Base-by-base conservation (phyloP, 2,797 vertebrate genomes). In the Peromyscus aztecus region DNA sequence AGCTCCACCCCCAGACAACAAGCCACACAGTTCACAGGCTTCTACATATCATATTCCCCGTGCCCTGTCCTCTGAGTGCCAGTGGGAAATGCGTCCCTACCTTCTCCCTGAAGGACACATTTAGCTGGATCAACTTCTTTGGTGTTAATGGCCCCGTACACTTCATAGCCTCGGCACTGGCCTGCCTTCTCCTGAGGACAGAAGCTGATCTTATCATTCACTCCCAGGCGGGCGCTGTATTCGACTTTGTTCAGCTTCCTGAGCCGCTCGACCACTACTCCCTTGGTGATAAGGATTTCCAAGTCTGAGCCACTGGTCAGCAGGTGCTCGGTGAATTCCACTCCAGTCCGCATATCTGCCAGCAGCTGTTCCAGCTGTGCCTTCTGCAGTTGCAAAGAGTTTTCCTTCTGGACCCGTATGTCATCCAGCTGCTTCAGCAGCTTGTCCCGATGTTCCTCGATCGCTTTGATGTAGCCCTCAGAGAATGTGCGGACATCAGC, bases 311-410 rank as follows among this genome's bases (percentile, higher is more conserved):
- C 99, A 0, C 97, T 98, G 34, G 96, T 98, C 96, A 99, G 98
- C 97, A 99, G 98, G 34, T 98, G 98, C 98, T 99, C 99, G 0
- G 99, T 99, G 46, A 99, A 99, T 69, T 99, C 99, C 97, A 99
- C 99, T 0, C 99, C 97, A 0, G 99, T 99, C 8, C 97, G 98
- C 94, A 99, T 95, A 93, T 99, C 99, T 49, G 98, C 94, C 98
- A 99, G 98, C 13, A 99, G 98, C 98, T 99, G 99, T 92, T 99
- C 98, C 96, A 99, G 98, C 98, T 99, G 99, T 0, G 98, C 99
- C 96, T 98, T 98, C 98, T 99, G 99, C 97, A 99, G 98, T 97
- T 99, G 99, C 88, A 99, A 98, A 67, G 99, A 98, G 95, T 99
- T 99, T 94, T 99, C 99, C 94, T 99, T 99, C 23, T 99, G 99